Conservation (phyloP, 2,888 invertebrate species). For the Nowickia ferox region DNA sequence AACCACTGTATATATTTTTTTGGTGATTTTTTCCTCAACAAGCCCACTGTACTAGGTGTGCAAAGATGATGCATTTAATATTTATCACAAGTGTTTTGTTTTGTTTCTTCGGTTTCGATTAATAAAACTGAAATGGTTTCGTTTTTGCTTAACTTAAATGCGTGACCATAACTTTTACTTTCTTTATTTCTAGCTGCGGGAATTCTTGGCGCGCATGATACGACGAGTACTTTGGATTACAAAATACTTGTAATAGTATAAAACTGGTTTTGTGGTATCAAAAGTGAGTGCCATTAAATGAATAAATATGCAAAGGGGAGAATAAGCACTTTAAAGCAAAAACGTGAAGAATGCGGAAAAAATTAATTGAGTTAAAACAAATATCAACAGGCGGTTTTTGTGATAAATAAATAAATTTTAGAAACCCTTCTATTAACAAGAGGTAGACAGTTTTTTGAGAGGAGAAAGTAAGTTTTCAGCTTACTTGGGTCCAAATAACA, state of each 20-base stretch:
- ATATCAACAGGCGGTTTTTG: too few relatives aligned
- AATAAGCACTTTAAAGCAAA: too few relatives aligned
- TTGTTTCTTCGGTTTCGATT: not conserved
- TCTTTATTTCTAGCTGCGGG: not conserved
- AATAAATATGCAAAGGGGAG: not conserved
- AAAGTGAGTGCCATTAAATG: conserved; percentile 29
- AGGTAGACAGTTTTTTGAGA: too few relatives aligned
- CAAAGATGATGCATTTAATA: not conserved
- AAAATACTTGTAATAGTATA: conserved; percentile 10
- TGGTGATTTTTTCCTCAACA: too few relatives aligned
- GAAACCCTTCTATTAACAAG: too few relatives aligned
- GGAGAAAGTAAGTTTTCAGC: too few relatives aligned
- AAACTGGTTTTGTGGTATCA: not conserved
- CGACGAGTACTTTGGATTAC: conserved; percentile 2
- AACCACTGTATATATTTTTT: too few relatives aligned
- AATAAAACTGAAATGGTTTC: not conserved
- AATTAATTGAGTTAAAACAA: too few relatives aligned
- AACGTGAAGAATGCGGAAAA: too few relatives aligned
- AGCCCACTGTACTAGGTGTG: not conserved
- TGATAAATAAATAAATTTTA: too few relatives aligned
- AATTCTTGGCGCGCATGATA: conserved; percentile 4
- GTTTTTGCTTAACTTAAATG: not conserved
- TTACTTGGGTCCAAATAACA: too few relatives aligned
- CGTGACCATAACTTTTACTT: conserved; percentile 48
- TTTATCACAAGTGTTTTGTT: not conserved